Evolutionary conservation across 2,888 invertebrate species (phyloP).

Genomic region (Drosophila longiperda): DNA sequence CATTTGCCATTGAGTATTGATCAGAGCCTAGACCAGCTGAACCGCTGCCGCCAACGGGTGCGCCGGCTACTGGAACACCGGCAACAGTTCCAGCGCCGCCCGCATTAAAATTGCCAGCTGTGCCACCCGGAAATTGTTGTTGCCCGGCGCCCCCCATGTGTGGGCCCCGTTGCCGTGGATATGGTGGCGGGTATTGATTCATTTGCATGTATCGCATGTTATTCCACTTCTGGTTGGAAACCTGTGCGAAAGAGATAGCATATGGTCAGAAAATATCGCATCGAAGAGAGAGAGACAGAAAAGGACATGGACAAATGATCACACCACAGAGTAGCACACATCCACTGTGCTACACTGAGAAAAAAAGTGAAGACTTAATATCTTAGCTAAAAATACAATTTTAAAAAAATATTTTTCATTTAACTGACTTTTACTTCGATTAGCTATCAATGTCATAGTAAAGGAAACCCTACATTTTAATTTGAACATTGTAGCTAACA

Average conservation of each 20-base stretch:
- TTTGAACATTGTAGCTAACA: neutral
- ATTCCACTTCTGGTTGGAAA: conserved; percentile 83
- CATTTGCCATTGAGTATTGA: conserved; percentile 86
- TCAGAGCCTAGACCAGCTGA: conserved; percentile 73
- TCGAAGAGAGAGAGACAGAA: neutral
- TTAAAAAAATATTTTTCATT: neutral
- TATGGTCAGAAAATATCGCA: neutral
- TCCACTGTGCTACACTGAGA: neutral
- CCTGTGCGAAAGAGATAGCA: conserved; percentile 55
- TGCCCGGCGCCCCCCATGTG: conserved; percentile 83
- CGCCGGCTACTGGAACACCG: conserved; percentile 60
- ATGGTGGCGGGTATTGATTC: conserved; percentile 84
- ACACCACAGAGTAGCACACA: neutral
- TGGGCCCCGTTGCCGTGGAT: conserved; percentile 84
- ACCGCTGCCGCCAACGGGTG: conserved; percentile 82
- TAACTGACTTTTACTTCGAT: neutral
- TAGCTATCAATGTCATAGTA: neutral
- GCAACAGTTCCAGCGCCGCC: conserved; percentile 63
- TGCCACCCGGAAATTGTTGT: conserved; percentile 74
- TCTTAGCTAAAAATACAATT: neutral
- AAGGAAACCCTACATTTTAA: neutral
- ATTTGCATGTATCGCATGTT: conserved; percentile 86
- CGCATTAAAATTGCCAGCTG: conserved; percentile 75
- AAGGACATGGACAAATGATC: neutral
- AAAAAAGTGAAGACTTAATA: neutral